Evolutionary conservation across 2,797 vertebrate genomes (phyloP), one percentile per base, ranked within the genome.

Genomic region (Poecilia velifera): DNA sequence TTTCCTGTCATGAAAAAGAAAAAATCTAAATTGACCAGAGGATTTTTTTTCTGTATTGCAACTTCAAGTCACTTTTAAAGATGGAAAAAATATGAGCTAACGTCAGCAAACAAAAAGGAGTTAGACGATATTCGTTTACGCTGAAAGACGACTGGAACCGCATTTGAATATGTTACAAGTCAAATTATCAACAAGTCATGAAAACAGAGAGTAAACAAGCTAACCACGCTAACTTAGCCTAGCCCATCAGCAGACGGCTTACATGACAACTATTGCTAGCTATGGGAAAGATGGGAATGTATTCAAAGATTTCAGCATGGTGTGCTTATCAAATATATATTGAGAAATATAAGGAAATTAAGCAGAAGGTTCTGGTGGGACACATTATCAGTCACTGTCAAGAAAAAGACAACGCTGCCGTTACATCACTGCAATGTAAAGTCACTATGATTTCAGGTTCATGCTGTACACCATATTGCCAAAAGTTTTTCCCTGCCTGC

Each of bases 1-100:
- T 79, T 96, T 96, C 83, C 98, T 99, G 88, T 55, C 80, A 82
- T 85, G 22, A 79, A 53, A 85, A 86, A 70, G 85, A 55, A 78
- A 85, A 84, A 51, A 78, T 31, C 18, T 6, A 34, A 62, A 34
- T 62, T 70, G 41, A 68, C n/a, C n/a, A 55, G 74, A 2, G 41
- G 66, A 41, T 43, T 41, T 43, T 45, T 55, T 47, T 49, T 47
- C 49, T 41, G 0, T 36, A 20, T 20, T 36, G 16, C 81, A 43
- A 16, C 68, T 84, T 89, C 41, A 78, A 80, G 77, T 83, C 22
- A 75, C 34, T 81, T 45, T 80, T 47, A 82, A 47, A 84, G 79
- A 79, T 90, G 16, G 3, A 49, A 49, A 31, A n/a, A 81, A 77
- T 82, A 80, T 71, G 68, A 82, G 36, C 46, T 0, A 18, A 70